A percentile compares a stretch with the other conserved stretches of the same genome.
These are phyloP conservation scores for Pseudochromis fuscus DNA, from an alignment of 2,797 vertebrate genomes.

Conservation along the genomic window DNA sequence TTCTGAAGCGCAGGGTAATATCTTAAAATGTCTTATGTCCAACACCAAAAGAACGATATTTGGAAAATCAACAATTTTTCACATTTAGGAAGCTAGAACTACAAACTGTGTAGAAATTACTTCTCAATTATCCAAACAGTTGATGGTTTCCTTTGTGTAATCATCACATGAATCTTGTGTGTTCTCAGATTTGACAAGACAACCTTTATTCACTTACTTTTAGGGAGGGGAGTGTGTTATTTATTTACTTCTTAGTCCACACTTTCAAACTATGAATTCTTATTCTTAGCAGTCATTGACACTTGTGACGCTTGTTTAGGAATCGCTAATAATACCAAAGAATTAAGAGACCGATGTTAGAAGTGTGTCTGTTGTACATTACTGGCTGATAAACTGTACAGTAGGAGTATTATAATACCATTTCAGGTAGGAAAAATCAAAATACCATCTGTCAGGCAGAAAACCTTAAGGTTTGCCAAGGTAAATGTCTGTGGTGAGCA, in stretches of 20 bases:
- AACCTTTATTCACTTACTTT: too few relatives aligned
- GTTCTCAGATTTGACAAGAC: background rate
- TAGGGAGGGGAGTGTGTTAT: background rate
- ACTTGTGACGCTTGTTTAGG: slow-evolving; percentile 3
- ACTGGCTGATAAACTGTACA: slow-evolving; percentile 24
- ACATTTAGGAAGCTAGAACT: background rate
- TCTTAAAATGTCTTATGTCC: background rate
- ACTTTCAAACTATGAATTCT: background rate
- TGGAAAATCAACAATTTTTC: background rate
- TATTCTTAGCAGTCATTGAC: background rate
- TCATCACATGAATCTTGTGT: background rate
- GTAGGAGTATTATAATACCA: slow-evolving; percentile 21
- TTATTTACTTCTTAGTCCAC: background rate
- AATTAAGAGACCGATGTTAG: background rate
- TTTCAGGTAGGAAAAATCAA: slow-evolving; percentile 45
- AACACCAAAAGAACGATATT: background rate
- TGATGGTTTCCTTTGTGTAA: background rate
- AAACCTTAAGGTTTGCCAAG: slow-evolving; percentile 53
- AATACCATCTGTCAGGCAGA: slow-evolving; percentile 34
- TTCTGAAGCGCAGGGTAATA: background rate
- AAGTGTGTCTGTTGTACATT: slow-evolving; percentile 5
- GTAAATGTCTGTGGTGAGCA: slow-evolving; percentile 62
- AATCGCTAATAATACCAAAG: background rate
- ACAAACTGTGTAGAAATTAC: background rate
- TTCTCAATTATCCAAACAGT: background rate